Evolutionary conservation across 2,113 vertebrate species (phyloP).

Genomic region (Caretta caretta): DNA sequence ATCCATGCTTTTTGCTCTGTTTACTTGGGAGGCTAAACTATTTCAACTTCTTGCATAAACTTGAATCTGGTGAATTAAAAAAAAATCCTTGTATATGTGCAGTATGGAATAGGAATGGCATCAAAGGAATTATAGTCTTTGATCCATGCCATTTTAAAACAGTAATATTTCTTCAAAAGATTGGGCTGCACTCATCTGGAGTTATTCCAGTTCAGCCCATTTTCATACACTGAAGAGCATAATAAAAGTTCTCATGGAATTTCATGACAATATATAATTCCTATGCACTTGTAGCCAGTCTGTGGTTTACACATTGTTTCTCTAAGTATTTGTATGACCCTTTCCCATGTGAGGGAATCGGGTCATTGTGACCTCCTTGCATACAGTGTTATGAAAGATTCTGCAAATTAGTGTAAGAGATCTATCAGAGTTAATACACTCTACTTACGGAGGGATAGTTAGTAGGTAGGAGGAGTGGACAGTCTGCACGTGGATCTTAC

Average conservation of each 20-base stretch:
- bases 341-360: neutral
- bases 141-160: neutral
- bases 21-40: constrained; percentile 4
- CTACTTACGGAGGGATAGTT: neutral
- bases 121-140: neutral
- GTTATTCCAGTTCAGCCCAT: neutral
- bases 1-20: neutral
- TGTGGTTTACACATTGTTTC: neutral
- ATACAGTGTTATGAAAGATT: neutral
- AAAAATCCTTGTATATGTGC: neutral
- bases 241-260: neutral
- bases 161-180: neutral
- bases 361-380: neutral
- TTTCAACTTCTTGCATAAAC: neutral
- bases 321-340: neutral
- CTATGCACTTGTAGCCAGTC: neutral
- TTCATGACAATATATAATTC: neutral
- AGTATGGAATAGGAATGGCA: fast-evolving
- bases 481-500: neutral
- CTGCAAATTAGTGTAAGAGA: neutral
- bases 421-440: neutral
- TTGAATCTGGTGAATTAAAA: neutral
- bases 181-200: neutral
- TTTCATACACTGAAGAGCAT: neutral
- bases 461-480: neutral